Evolutionary conservation across 2,113 vertebrate genomes (phyloP).

Genomic region (Atlantisia rogersi): DNA sequence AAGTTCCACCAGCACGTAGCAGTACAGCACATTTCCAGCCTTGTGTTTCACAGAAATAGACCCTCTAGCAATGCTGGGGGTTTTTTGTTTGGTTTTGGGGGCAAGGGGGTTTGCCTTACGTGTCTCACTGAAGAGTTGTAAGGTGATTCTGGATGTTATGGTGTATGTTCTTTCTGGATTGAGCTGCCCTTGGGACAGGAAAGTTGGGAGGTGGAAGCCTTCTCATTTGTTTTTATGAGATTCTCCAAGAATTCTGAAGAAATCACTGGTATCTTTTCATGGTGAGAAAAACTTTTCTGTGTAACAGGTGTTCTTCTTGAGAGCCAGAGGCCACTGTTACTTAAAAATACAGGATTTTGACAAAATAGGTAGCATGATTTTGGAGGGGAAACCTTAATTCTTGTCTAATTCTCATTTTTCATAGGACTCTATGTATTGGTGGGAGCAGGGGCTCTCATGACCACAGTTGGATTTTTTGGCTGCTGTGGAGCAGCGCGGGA

Average conservation of each 20-base stretch:
- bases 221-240: neutral
- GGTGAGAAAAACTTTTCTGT: neutral
- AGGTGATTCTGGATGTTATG: neutral
- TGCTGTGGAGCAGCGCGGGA: conserved; percentile 95
- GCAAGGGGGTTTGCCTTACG: neutral
- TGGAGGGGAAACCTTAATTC: neutral
- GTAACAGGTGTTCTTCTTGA: neutral
- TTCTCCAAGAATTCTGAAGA: neutral
- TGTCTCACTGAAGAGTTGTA: neutral
- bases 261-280: neutral
- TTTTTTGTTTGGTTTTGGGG: neutral
- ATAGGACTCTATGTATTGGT: conserved; percentile 93
- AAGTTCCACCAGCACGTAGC: neutral
- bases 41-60: neutral
- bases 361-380: neutral
- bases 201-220: neutral
- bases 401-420: conserved; percentile 14
- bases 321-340: neutral
- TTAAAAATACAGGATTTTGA: neutral
- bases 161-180: neutral
- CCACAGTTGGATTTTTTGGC: conserved; percentile 93
- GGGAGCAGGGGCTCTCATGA: conserved; percentile 90
- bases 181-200: neutral
- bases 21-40: neutral
- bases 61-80: neutral